Conservation (phyloP, 2,888 invertebrate species). For the Leucozona laternaria region DNA sequence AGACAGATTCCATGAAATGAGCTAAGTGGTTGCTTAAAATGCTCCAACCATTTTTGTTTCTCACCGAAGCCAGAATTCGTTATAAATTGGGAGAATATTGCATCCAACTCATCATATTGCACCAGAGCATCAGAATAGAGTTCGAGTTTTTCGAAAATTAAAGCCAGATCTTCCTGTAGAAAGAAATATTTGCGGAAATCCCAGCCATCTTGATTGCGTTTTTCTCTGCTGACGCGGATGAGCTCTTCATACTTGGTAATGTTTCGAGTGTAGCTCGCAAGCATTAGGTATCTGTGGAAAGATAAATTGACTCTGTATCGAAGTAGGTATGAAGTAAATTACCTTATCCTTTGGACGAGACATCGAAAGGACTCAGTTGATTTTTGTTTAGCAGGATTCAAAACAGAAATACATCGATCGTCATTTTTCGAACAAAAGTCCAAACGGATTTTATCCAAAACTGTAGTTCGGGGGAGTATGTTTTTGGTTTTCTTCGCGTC, state of each 20-base stretch:
- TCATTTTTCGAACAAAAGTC: slow-evolving; percentile 97
- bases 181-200: slow-evolving; percentile 97
- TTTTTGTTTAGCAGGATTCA: slow-evolving; percentile 95
- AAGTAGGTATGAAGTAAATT: slow-evolving; percentile 78
- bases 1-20: slow-evolving; percentile 92
- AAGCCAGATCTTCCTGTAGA: slow-evolving; percentile 96
- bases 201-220: slow-evolving; percentile 95
- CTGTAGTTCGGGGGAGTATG: slow-evolving; percentile 94
- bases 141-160: slow-evolving; percentile 96
- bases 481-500: slow-evolving; percentile 96
- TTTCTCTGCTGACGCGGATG: slow-evolving; percentile 94
- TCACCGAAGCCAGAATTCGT: slow-evolving; percentile 96
- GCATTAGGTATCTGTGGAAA: slow-evolving; percentile 85
- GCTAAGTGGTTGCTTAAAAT: slow-evolving; percentile 91
- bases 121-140: slow-evolving; percentile 96
- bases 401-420: slow-evolving; percentile 93
- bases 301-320: neutral
- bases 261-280: slow-evolving; percentile 94
- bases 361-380: slow-evolving; percentile 96
- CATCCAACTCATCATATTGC: slow-evolving; percentile 98
- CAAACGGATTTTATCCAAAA: slow-evolving; percentile 96
- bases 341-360: slow-evolving; percentile 92
- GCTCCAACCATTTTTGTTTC: slow-evolving; percentile 92
- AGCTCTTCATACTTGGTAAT: slow-evolving; percentile 94
- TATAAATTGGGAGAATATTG: slow-evolving; percentile 97